phyloP scores from a whole-genome alignment of 2,797 vertebrate species.

The Falco cherrug region DNA sequence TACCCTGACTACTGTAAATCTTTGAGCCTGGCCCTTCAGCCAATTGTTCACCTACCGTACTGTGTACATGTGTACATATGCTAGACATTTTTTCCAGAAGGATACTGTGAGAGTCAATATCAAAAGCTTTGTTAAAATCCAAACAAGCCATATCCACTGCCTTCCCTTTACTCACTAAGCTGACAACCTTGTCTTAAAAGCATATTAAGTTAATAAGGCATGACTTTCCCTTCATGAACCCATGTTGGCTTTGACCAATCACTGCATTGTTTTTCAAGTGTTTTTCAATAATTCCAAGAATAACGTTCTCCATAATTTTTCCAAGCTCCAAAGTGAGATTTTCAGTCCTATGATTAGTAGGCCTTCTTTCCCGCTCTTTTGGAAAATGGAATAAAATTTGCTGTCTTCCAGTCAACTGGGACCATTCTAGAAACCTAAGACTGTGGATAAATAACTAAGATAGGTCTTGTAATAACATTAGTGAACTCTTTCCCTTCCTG shows the following conservation, averaged over 20 bases:
- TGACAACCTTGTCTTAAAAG: background rate
- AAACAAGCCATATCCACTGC: rapidly evolving
- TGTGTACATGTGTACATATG: background rate
- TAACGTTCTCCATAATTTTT: background rate
- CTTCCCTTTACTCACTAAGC: background rate
- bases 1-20: background rate
- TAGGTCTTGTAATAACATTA: background rate
- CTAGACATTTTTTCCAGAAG: background rate
- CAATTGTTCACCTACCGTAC: background rate
- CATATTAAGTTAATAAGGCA: background rate
- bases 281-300: background rate
- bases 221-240: background rate
- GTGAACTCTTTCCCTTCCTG: background rate
- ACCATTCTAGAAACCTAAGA: background rate
- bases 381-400: background rate
- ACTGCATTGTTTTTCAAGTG: background rate
- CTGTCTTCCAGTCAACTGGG: background rate
- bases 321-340: background rate
- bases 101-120: background rate
- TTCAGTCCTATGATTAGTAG: background rate
- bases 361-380: background rate
- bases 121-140: background rate
- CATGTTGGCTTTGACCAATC: background rate
- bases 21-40: background rate
- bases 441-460: background rate